Evolutionary conservation across 2,113 vertebrate species (phyloP).

Genomic region (Columba livia): DNA sequence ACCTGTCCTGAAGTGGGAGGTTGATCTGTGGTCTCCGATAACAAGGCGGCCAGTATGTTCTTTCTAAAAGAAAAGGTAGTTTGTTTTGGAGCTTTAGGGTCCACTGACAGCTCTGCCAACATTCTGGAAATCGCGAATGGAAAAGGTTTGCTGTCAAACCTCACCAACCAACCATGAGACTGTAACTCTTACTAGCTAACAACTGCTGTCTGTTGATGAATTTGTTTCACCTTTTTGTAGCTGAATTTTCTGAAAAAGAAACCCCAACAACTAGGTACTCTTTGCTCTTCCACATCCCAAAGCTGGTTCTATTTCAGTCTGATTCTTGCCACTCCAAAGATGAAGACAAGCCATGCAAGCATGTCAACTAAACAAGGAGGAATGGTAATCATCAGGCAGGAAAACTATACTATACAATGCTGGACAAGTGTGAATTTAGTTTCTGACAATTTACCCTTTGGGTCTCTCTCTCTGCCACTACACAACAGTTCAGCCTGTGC

Average conservation of each 20-base stretch:
- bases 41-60: slow-evolving; percentile 85
- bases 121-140: slow-evolving; percentile 10
- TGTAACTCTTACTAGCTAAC: neutral
- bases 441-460: neutral
- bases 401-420: neutral
- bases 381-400: accelerated
- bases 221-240: neutral
- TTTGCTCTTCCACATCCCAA: neutral
- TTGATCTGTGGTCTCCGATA: slow-evolving; percentile 86
- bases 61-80: slow-evolving; percentile 76
- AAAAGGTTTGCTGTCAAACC: neutral
- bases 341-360: neutral
- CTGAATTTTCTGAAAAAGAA: neutral
- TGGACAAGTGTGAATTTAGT: neutral
- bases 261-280: neutral
- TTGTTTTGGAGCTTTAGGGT: slow-evolving; percentile 73
- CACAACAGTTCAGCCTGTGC: neutral
- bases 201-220: neutral
- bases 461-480: neutral
- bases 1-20: slow-evolving; percentile 87
- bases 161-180: neutral
- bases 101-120: slow-evolving; percentile 79
- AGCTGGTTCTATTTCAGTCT: neutral
- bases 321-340: neutral
- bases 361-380: neutral